Evolutionary conservation across 2,797 vertebrate species (phyloP), one percentile per base, ranked within the genome.

Genomic region (Gouania willdenowi): DNA sequence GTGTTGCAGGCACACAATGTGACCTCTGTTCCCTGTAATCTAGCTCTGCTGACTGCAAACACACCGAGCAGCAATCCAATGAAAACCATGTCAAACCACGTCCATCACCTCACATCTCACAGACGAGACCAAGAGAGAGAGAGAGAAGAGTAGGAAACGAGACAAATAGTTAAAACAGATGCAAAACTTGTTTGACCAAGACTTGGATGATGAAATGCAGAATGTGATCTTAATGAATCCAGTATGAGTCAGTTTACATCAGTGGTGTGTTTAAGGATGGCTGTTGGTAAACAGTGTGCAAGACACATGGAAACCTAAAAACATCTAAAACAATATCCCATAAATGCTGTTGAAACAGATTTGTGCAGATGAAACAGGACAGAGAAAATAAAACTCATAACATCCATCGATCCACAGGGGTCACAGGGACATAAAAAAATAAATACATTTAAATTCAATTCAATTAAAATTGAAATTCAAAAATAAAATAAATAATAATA

Each of bases 11-110:
- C 7, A 11, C 66, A 88, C 77, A 89, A 75, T 78, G 75, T 71
- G 49, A 72, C 70, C 73, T 79, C 73, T 87, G 85, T 87, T 78
- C 68, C 61, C 53, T 55, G 41, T 71, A 79, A 86, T 81, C 81
- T 77, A 28, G 53, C 64, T 74, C 68, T 49, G 71, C 68, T 79
- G 73, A 50, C 39, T 33, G 46, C 35, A 57, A 47, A 75, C 32
- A 16, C 63, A 57, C 46, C 3, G 42, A 56, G 60, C 53, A 60
- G 54, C 52, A 43, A 35, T 39, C 55, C 55, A 15, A 58, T 57
- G 67, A 41, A 38, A 52, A 43, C 26, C 16, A 13, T 41, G 50
- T 54, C 56, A 58, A 14, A 52, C 32, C 30, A 36, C 29, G 36
- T 35, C 49, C 13, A 32, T 23, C 3, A 3, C 20, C 36, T 31